Base-by-base conservation (phyloP, 1,140 invertebrate genomes). In the Euwallacea fornicatus region DNA sequence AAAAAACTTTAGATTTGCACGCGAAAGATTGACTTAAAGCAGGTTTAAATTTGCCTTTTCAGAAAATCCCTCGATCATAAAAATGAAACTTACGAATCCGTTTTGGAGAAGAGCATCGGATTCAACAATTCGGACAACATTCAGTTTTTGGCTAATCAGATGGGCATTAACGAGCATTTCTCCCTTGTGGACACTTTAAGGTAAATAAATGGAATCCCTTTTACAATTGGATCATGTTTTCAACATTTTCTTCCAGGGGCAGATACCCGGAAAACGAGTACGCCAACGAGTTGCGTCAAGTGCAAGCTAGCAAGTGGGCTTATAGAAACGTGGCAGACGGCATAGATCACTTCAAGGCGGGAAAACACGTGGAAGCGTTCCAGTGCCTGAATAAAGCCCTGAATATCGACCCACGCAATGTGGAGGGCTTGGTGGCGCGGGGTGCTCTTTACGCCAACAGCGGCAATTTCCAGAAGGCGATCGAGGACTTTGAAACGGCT, bases 401-500 rank as follows among this genome's bases (percentile, higher is more conserved):
- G 2, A 91, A 89, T 79, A 96, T 98, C 76, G 96, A 98, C 85
- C 89, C 92, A 7, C 86, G 90, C 74, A 98, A 97, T 85, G 94
- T 97, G 0, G 96, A 98, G 85, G 96, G 94, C 56, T 84, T 97
- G 54, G 95, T 97, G 0, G 96, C 96, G 9, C 86, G 95, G 80
- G 96, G 95, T 74, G 95, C 95, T 56, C 82, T 98, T 81, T 96
- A 94, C 84, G 96, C 95, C 9, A 97, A 98, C 79, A 94, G 93
- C 81, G 94, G 94, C 55, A 95, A 90, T 78, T 97, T 95, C 82
- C 90, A 92, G 76, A 95, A 94, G 80, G 96, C 95, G 4, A 93
- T 98, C 76, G 92, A 95, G 77, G 95, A 98, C 83, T 97, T 98
- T 85, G 94, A 97, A 83, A 90, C 89, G 42, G 96, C 95, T 2